Conservation (phyloP, 2,888 invertebrate genomes). For the Drosophila robusta region DNA sequence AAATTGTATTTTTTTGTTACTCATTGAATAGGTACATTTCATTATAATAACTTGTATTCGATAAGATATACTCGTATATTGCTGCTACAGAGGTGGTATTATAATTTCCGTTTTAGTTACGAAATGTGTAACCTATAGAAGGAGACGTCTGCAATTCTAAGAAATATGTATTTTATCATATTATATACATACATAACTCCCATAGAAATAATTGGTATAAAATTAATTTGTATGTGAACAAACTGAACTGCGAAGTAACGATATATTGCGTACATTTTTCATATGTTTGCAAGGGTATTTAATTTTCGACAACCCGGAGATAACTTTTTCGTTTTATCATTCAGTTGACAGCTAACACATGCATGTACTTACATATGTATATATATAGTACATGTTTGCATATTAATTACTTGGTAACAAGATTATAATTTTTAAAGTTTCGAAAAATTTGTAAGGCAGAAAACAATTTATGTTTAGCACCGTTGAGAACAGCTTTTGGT, state of each 20-base stretch:
- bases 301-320: background rate
- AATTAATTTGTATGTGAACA: too few species aligned
- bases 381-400: background rate
- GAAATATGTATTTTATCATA: too few species aligned
- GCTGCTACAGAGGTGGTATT: background rate
- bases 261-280: too few species aligned
- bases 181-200: too few species aligned
- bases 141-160: too few species aligned
- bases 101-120: background rate
- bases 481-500: too few species aligned
- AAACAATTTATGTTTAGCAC: too few species aligned
- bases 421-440: background rate
- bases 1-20: conserved; percentile 8
- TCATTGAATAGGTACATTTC: background rate
- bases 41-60: conserved; percentile 22
- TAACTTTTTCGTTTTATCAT: too few species aligned
- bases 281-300: background rate
- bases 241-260: too few species aligned
- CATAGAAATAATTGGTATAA: background rate
- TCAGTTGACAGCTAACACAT: background rate
- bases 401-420: background rate
- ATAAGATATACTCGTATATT: conserved; percentile 37
- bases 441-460: background rate
- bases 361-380: too few species aligned
- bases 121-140: background rate